Percentiles rank a stretch among this genome's conserved stretches.
phyloP scores from a whole-genome alignment of 2,797 vertebrate genomes.

The Dendrocincla tyrannina region DNA sequence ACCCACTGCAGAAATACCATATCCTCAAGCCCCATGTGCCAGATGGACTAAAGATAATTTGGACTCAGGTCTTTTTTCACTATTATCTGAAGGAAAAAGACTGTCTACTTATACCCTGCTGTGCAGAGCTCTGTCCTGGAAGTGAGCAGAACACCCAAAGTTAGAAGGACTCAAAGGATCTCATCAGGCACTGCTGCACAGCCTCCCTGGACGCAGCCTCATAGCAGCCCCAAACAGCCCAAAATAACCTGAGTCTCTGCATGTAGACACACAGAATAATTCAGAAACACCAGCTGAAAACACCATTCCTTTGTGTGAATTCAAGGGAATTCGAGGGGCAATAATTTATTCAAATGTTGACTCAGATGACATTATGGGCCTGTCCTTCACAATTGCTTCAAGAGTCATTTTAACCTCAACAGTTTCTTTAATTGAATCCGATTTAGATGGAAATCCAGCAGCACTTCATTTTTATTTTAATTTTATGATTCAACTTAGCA shows the following conservation, averaged over 20 bases:
- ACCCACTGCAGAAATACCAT: background rate
- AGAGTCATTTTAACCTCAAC: background rate
- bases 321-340: background rate
- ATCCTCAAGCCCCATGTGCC: background rate
- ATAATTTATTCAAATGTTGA: background rate
- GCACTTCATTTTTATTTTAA: constrained; percentile 35
- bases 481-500: constrained; percentile 39
- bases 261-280: background rate
- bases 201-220: background rate
- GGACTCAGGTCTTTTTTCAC: background rate
- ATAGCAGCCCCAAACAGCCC: background rate
- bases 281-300: background rate
- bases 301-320: background rate
- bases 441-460: constrained; percentile 24
- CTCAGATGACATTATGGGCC: background rate
- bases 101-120: background rate
- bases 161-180: background rate
- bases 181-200: background rate
- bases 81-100: background rate
- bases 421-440: background rate
- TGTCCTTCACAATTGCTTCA: constrained; percentile 8
- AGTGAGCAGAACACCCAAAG: background rate
- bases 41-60: background rate
- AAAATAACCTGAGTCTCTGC: background rate
- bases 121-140: background rate